These are phyloP conservation scores for Rhagologus leucostigma DNA, from an alignment of 2,113 vertebrate species.

Conservation along the genomic window DNA sequence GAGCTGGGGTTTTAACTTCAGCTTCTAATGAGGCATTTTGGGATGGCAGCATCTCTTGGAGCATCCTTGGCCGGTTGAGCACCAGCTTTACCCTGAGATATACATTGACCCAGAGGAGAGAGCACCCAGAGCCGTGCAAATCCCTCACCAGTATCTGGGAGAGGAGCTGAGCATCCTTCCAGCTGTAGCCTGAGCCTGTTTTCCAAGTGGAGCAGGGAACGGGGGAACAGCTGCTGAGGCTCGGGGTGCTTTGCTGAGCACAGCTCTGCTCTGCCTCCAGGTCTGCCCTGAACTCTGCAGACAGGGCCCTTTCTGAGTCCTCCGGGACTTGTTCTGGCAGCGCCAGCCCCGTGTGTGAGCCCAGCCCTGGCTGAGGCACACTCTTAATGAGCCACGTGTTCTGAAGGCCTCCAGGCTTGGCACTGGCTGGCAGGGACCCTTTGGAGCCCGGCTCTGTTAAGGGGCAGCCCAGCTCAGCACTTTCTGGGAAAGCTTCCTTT, in stretches of 20 bases:
- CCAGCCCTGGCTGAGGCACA: background rate
- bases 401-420: constrained; percentile 12
- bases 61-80: background rate
- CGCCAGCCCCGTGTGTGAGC: background rate
- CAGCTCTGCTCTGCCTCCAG: background rate
- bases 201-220: background rate
- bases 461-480: background rate
- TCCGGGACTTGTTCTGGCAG: background rate
- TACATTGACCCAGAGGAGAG: background rate
- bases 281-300: background rate
- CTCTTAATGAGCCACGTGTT: background rate
- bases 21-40: background rate
- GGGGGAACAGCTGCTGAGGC: background rate
- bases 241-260: background rate
- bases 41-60: background rate
- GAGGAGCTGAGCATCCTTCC: background rate
- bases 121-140: background rate
- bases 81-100: background rate
- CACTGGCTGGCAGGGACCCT: fast-evolving
- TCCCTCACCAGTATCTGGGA: background rate
- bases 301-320: background rate
- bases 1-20: background rate
- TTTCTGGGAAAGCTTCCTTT: background rate
- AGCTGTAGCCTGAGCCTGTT: background rate
- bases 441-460: background rate